These are phyloP conservation scores for Halictus ligatus DNA, from an alignment of 2,888 invertebrate species.

Conservation along the genomic window DNA sequence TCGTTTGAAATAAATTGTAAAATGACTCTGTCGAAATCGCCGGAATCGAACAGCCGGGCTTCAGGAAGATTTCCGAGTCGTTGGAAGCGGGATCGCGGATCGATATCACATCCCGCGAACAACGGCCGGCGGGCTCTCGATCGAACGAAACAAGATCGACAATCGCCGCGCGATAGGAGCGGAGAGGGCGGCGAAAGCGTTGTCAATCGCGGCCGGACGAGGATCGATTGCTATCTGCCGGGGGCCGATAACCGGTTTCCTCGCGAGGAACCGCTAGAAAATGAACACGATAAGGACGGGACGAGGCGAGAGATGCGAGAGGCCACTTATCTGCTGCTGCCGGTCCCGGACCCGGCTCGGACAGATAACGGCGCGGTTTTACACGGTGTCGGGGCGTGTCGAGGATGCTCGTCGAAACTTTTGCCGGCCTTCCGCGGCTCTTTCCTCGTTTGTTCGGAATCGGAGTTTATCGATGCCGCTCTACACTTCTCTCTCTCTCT, in stretches of 20 bases:
- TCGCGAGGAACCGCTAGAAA: conserved; percentile 55
- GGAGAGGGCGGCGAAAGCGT: conserved; percentile 21
- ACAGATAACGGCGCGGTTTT: conserved; percentile 71
- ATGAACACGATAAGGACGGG: conserved; percentile 57
- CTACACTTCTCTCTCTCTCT: neutral
- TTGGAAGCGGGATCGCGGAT: neutral
- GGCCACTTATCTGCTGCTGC: conserved; percentile 75
- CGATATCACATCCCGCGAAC: neutral
- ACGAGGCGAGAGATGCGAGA: conserved; percentile 39
- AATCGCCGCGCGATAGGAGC: neutral
- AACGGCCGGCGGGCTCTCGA: neutral
- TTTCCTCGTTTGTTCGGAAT: conserved; percentile 77
- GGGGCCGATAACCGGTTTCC: conserved; percentile 47
- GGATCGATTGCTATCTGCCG: conserved; percentile 45
- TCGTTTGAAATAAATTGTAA: no score
- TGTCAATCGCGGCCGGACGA: conserved; percentile 38
- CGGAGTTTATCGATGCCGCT: conserved; percentile 73
- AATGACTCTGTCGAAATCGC: no score
- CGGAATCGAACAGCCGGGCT: no score
- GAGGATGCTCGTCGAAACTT: conserved; percentile 73
- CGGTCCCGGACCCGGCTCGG: conserved; percentile 37
- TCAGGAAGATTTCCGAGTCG: neutral
- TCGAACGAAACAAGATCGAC: conserved; percentile 25
- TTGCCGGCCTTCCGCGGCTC: conserved; percentile 47
- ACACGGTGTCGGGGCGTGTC: conserved; percentile 81